Percentiles rank a stretch among this genome's conserved stretches.
Conservation (phyloP, 2,113 vertebrate species). For the Odontesthes bonariensis region DNA sequence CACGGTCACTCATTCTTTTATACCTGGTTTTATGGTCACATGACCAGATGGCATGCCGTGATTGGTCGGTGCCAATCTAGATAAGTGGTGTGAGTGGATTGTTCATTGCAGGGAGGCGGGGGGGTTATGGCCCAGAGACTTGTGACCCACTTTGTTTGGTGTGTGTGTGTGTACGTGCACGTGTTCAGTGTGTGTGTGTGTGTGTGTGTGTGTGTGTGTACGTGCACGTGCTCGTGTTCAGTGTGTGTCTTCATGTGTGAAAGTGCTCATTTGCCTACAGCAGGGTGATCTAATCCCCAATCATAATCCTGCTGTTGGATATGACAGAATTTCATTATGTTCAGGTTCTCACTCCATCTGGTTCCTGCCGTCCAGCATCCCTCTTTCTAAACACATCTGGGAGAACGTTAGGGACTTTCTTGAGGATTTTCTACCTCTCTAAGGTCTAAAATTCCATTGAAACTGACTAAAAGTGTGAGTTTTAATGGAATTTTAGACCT, state of each 20-base stretch:
- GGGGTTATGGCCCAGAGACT: slow-evolving; percentile 41
- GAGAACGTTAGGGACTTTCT: slow-evolving; percentile 6
- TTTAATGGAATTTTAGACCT: too few species aligned
- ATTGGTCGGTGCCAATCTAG: slow-evolving; percentile 62
- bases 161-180: slow-evolving; percentile 29
- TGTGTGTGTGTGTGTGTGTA: slow-evolving; percentile 1
- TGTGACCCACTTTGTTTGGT: slow-evolving; percentile 76
- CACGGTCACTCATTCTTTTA: slow-evolving; percentile 56
- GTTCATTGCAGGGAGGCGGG: slow-evolving; percentile 36
- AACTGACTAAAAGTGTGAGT: too few species aligned
- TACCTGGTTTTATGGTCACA: slow-evolving; percentile 78
- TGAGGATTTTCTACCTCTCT: background rate
- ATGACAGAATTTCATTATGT: slow-evolving; percentile 73
- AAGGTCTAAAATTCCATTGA: slow-evolving; percentile 1
- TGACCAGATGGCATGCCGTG: slow-evolving; percentile 56
- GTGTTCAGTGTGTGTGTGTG: background rate
- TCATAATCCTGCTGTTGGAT: slow-evolving; percentile 72
- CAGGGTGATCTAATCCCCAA: slow-evolving; percentile 70
- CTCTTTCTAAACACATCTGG: background rate
- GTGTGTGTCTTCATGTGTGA: slow-evolving; percentile 31
- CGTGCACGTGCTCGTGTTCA: too few species aligned
- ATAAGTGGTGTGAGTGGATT: slow-evolving; percentile 65
- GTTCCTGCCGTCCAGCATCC: slow-evolving; percentile 5
- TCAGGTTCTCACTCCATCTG: slow-evolving; percentile 36
- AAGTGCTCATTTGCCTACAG: slow-evolving; percentile 55